Conservation (phyloP, 1,140 invertebrate genomes). For the Caenorhabditis elegans region DNA sequence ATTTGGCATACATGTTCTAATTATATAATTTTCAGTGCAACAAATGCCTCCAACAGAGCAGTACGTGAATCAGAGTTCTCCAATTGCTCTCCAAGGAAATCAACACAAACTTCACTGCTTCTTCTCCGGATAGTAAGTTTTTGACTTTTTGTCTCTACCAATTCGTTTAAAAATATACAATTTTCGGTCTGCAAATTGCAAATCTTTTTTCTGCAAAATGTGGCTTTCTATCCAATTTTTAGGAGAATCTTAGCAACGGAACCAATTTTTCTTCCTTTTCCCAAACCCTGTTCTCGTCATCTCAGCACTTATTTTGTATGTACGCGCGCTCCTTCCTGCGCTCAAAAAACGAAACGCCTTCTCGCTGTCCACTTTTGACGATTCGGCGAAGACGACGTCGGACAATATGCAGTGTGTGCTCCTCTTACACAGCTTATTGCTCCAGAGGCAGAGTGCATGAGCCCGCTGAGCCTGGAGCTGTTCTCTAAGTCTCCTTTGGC, state of each 20-base stretch:
- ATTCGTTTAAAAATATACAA: too few relatives aligned
- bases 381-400: neutral
- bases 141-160: neutral
- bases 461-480: neutral
- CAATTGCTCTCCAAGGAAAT: conserved; percentile 64
- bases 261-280: neutral
- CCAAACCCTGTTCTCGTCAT: neutral
- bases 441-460: conserved; percentile 8
- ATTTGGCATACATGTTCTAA: too few relatives aligned
- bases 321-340: neutral
- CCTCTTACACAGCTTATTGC: conserved; percentile 2
- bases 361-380: neutral
- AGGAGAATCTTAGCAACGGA: too few relatives aligned
- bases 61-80: conserved; percentile 66
- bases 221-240: too few relatives aligned
- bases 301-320: conserved; percentile 3
- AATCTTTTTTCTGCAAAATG: too few relatives aligned
- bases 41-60: conserved; percentile 63
- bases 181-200: too few relatives aligned
- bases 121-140: conserved; percentile 66
- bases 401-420: neutral
- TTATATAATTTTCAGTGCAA: conserved; percentile 55
- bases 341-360: neutral
- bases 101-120: conserved; percentile 66
- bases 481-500: neutral